phyloP scores from a whole-genome alignment of 2,113 vertebrate species.

The Notiomystis cincta region DNA sequence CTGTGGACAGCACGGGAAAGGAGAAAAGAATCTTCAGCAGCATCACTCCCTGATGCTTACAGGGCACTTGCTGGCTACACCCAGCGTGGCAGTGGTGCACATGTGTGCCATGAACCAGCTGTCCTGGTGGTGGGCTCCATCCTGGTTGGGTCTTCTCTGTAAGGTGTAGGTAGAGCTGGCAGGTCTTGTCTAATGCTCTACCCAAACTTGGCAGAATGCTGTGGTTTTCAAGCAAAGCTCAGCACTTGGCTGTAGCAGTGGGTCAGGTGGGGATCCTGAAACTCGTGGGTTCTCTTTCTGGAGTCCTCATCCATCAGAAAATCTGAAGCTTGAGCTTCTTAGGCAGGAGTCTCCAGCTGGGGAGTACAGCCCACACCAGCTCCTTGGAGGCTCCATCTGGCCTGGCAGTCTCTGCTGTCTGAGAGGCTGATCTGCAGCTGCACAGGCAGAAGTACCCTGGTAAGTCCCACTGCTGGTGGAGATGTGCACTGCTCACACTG shows the following conservation, averaged over 20 bases:
- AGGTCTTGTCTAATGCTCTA: neutral
- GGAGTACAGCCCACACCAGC: neutral
- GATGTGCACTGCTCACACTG: accelerated
- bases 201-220: neutral
- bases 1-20: neutral
- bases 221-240: neutral
- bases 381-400: neutral
- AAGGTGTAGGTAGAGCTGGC: neutral
- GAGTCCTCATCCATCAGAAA: neutral
- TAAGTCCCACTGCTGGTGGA: neutral
- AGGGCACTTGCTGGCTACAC: neutral
- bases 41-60: neutral
- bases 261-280: neutral
- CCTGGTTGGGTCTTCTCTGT: neutral
- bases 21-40: neutral
- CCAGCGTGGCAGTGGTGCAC: neutral
- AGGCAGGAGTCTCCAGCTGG: neutral
- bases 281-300: neutral
- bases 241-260: neutral
- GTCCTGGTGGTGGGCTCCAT: neutral
- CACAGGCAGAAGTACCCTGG: neutral
- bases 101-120: neutral
- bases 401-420: neutral
- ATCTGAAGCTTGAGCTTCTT: neutral
- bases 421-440: neutral